phyloP scores from a whole-genome alignment of 2,888 invertebrate species.

The Ethmia dodecea region DNA sequence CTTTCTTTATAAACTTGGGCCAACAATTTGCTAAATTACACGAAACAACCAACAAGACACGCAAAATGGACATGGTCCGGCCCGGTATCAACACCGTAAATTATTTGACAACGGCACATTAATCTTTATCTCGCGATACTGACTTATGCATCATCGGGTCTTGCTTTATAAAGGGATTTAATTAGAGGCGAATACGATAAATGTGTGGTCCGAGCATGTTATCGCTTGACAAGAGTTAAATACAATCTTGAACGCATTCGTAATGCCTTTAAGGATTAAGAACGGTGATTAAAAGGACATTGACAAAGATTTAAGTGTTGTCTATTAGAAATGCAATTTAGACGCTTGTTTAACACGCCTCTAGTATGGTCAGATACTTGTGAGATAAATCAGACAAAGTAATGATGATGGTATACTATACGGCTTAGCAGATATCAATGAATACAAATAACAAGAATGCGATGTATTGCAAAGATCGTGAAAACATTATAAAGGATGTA shows the following conservation, averaged over 20 bases:
- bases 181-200: constrained; percentile 51
- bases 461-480: too few species aligned
- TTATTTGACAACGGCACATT: constrained; percentile 66
- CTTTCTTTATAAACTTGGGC: constrained; percentile 8
- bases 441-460: too few species aligned
- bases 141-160: constrained; percentile 21
- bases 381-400: too few species aligned
- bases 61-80: constrained; percentile 23
- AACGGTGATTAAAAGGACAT: constrained; percentile 37
- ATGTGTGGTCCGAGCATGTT: constrained; percentile 58
- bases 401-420: too few species aligned
- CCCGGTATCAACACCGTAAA: constrained; percentile 58
- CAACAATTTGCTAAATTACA: constrained; percentile 19
- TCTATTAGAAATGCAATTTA: too few species aligned
- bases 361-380: too few species aligned
- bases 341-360: too few species aligned
- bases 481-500: too few species aligned
- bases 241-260: constrained; percentile 51
- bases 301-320: constrained; percentile 28
- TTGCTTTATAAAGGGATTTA: constrained; percentile 47
- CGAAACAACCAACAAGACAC: constrained; percentile 20
- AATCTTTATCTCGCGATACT: constrained; percentile 63
- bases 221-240: constrained; percentile 53
- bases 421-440: too few species aligned
- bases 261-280: constrained; percentile 46